These are phyloP conservation scores for Zoanthus solanderi DNA, from an alignment of 92 coral and sea anemone genomes.

Conservation along the genomic window DNA sequence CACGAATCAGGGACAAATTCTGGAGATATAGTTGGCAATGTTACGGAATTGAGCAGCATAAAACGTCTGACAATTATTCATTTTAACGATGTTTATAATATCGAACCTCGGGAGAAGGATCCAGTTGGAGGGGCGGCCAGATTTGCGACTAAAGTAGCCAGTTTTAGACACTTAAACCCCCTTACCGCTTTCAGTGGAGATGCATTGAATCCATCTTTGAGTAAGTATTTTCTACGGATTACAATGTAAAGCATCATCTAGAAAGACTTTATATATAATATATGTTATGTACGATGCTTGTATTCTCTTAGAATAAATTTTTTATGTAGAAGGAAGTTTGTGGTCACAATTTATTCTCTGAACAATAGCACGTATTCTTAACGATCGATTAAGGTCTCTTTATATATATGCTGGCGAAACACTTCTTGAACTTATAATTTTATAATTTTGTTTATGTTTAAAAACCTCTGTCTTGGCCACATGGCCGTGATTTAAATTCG, in stretches of 20 bases:
- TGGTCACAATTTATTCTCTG: too few species aligned
- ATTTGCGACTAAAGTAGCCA: constrained; percentile 90
- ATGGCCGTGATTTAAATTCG: too few species aligned
- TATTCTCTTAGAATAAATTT: too few species aligned
- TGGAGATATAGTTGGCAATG: neutral
- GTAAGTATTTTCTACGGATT: constrained; percentile 69
- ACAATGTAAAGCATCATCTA: neutral
- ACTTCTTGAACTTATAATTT: too few species aligned
- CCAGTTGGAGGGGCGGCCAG: constrained; percentile 99
- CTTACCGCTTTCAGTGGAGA: constrained; percentile 94
- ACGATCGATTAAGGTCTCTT: too few species aligned
- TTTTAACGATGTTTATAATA: constrained; percentile 98
- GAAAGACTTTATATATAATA: neutral
- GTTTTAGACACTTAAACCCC: constrained; percentile 85
- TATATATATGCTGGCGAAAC: too few species aligned
- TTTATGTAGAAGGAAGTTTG: too few species aligned
- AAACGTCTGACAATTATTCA: constrained; percentile 81
- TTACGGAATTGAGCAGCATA: neutral
- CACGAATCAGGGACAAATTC: neutral
- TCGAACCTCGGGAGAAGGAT: constrained; percentile 94
- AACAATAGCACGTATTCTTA: too few species aligned
- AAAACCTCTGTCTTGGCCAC: too few species aligned
- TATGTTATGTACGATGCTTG: neutral
- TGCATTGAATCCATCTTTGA: constrained; percentile 92
- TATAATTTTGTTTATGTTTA: too few species aligned